Evolutionary conservation across 2,113 vertebrate species (phyloP).

Genomic region (Psilopsiagon aurifrons): DNA sequence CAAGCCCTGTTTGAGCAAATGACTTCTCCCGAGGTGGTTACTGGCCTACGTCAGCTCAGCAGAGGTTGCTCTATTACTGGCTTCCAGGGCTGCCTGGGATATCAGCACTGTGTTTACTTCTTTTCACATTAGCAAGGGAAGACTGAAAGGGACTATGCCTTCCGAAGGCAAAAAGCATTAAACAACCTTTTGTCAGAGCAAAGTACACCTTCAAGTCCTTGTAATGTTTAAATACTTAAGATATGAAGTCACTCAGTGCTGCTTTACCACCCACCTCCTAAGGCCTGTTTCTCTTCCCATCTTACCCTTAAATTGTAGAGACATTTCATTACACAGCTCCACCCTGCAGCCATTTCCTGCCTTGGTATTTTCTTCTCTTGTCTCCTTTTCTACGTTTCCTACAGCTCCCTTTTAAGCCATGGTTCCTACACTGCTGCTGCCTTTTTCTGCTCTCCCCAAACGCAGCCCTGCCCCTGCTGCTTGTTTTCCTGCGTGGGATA

Average conservation of each 20-base stretch:
- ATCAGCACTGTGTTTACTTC: background rate
- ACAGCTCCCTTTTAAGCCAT: background rate
- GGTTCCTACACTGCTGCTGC: background rate
- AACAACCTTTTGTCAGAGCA: background rate
- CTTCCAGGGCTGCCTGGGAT: background rate
- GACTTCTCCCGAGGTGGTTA: background rate
- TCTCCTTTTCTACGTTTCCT: background rate
- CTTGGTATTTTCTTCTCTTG: background rate
- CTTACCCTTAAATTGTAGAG: background rate
- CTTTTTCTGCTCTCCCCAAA: background rate
- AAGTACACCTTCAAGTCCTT: background rate
- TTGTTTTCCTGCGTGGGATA: background rate
- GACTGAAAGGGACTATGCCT: background rate
- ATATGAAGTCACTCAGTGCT: background rate
- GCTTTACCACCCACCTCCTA: conserved; percentile 7
- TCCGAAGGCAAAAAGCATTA: background rate
- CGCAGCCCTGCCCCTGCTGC: background rate
- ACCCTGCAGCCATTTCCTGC: conserved; percentile 42
- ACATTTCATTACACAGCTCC: background rate
- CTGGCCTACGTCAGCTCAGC: background rate
- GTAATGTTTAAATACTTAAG: conserved; percentile 28
- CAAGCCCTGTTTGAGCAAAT: background rate
- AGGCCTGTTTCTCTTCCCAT: background rate
- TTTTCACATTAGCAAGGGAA: background rate
- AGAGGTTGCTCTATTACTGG: background rate